phyloP scores from a whole-genome alignment of 2,113 vertebrate species.

The Takifugu flavidus region DNA sequence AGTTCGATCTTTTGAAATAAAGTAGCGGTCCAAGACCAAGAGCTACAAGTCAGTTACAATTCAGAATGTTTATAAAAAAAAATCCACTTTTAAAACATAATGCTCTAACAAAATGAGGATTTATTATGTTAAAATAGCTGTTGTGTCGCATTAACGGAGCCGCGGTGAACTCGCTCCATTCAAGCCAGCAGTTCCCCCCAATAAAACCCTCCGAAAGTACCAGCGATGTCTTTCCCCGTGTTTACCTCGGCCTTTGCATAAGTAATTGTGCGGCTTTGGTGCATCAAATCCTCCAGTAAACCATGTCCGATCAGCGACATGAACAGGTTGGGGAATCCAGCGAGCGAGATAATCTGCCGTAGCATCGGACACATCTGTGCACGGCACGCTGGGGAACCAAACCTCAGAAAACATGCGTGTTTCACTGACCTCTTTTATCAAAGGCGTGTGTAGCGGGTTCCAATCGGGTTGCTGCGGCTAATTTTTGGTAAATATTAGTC shows the following conservation, averaged over 20 bases:
- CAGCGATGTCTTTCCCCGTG: background rate
- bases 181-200: conserved; percentile 17
- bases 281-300: background rate
- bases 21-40: too few species aligned
- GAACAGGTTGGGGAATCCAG: conserved; percentile 44
- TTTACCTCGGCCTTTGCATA: too few species aligned
- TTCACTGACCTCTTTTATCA: conserved; percentile 56
- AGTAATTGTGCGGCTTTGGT: too few species aligned
- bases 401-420: background rate
- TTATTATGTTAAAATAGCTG: background rate
- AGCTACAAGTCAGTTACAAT: too few species aligned
- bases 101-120: background rate
- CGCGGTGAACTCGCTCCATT: conserved; percentile 30
- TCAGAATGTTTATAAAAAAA: too few species aligned
- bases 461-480: conserved; percentile 10
- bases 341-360: conserved; percentile 46
- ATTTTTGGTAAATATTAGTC: background rate
- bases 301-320: background rate
- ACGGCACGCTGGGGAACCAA: background rate
- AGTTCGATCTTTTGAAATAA: too few species aligned
- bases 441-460: conserved; percentile 19
- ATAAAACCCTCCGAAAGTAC: background rate
- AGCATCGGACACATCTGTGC: conserved; percentile 65
- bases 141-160: conserved; percentile 45
- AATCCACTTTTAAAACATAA: background rate